These are phyloP conservation scores for Eupleurogrammus muticus DNA, from an alignment of 2,797 vertebrate species.

Conservation along the genomic window DNA sequence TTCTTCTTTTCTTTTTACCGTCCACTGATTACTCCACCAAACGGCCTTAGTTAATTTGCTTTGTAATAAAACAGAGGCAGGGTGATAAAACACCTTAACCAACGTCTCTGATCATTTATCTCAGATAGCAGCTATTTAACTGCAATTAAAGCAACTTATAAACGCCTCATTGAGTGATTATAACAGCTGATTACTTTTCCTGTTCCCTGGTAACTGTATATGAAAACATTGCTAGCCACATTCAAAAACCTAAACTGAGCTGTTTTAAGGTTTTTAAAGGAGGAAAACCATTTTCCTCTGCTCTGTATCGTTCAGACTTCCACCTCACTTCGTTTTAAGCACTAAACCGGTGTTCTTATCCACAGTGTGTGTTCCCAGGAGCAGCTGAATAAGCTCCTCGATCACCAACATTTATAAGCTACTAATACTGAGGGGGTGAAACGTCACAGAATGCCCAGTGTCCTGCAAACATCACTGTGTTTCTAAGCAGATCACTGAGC, in stretches of 20 bases:
- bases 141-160: background rate
- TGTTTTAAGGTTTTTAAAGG: background rate
- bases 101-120: background rate
- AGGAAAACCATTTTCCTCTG: background rate
- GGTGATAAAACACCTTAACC: background rate
- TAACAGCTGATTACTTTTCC: background rate
- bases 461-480: background rate
- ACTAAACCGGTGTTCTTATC: conserved; percentile 14
- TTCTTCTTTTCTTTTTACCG: no score
- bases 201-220: background rate
- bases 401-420: conserved; percentile 38
- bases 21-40: no score
- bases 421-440: conserved; percentile 43
- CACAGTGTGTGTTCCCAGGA: background rate
- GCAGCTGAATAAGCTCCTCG: conserved; percentile 41
- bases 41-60: background rate
- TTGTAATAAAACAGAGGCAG: background rate
- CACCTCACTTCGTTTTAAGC: conserved; percentile 1
- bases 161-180: conserved; percentile 6
- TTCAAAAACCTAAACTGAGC: background rate
- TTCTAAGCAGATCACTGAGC: background rate
- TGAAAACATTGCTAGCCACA: background rate
- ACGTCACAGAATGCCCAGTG: conserved; percentile 13
- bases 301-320: background rate
- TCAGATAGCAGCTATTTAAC: background rate